Percentiles rank a stretch among this genome's conserved stretches.
Conservation (phyloP, 1,140 invertebrate species). For the Chironomus tepperi region DNA sequence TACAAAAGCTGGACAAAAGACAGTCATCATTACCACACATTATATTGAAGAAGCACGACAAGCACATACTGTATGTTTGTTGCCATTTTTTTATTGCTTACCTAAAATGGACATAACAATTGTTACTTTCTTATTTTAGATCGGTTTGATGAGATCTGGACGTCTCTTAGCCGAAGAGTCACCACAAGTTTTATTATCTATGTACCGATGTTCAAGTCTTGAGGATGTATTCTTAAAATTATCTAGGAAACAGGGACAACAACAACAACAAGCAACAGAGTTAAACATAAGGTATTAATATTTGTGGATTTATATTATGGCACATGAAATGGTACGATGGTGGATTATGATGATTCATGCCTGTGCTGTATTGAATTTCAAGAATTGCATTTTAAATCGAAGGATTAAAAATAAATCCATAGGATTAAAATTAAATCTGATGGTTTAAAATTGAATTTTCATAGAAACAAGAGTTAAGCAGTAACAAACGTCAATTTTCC, state of each 20-base stretch:
- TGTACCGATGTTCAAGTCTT: conserved; percentile 73
- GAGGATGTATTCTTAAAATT: conserved; percentile 93
- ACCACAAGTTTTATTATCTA: conserved; percentile 69
- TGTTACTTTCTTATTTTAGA: conserved; percentile 46
- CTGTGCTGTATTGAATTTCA: too few species aligned
- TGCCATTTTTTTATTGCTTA: conserved; percentile 4
- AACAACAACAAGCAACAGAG: conserved; percentile 34
- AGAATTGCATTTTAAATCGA: too few species aligned
- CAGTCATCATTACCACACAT: conserved; percentile 89
- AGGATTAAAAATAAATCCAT: too few species aligned
- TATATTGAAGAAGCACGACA: conserved; percentile 89
- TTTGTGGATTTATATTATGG: not conserved
- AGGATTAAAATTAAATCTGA: too few species aligned
- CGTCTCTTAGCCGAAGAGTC: conserved; percentile 85
- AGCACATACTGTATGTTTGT: conserved; percentile 63
- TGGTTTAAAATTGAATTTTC: too few species aligned
- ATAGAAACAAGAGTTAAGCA: too few species aligned
- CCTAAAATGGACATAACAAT: not conserved
- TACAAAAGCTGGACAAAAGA: conserved; percentile 70
- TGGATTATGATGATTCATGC: too few species aligned
- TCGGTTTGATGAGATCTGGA: conserved; percentile 89
- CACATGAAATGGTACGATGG: too few species aligned
- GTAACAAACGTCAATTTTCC: not conserved
- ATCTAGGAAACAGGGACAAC: conserved; percentile 51
- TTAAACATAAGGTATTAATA: conserved; percentile 38